Percentiles rank a stretch among this genome's conserved stretches.
These are phyloP conservation scores for Hippocampus kuda DNA, from an alignment of 2,797 vertebrate species.

Conservation along the genomic window DNA sequence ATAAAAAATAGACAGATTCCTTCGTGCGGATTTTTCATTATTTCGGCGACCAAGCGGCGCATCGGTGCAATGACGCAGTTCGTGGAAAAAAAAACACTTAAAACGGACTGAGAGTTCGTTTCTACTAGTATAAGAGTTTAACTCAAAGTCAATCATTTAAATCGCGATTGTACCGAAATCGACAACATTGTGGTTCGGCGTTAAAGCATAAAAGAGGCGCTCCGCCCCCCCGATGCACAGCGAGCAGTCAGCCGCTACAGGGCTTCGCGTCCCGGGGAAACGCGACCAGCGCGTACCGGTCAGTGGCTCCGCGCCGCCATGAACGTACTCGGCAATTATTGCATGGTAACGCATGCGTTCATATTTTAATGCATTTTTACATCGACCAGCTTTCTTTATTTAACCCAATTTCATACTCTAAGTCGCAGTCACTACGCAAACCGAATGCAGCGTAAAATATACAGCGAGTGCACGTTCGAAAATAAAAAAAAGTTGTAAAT, in stretches of 20 bases:
- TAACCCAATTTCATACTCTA: neutral
- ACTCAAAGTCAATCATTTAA: neutral
- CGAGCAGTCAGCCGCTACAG: constrained; percentile 39
- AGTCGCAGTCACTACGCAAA: neutral
- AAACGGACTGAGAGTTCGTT: constrained; percentile 38
- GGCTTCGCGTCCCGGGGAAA: constrained; percentile 43
- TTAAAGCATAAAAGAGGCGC: constrained; percentile 15
- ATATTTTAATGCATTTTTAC: neutral
- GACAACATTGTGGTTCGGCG: constrained; percentile 16
- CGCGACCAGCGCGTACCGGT: constrained; percentile 21
- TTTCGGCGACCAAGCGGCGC: constrained; percentile 43
- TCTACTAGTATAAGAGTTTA: neutral
- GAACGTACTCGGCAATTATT: neutral
- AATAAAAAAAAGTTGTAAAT: constrained; percentile 57
- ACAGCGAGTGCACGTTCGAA: constrained; percentile 59
- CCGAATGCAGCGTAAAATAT: neutral
- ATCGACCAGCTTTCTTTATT: neutral
- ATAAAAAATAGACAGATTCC: neutral
- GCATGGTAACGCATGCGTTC: neutral
- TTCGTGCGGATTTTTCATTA: constrained; percentile 22
- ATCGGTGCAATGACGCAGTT: constrained; percentile 64
- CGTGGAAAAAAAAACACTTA: constrained; percentile 53
- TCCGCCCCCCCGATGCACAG: constrained; percentile 30
- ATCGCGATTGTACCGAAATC: constrained; percentile 19
- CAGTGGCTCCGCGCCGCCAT: constrained; percentile 5